Conservation (phyloP, 2,113 vertebrate genomes). For the Lamprologus callipterus region DNA sequence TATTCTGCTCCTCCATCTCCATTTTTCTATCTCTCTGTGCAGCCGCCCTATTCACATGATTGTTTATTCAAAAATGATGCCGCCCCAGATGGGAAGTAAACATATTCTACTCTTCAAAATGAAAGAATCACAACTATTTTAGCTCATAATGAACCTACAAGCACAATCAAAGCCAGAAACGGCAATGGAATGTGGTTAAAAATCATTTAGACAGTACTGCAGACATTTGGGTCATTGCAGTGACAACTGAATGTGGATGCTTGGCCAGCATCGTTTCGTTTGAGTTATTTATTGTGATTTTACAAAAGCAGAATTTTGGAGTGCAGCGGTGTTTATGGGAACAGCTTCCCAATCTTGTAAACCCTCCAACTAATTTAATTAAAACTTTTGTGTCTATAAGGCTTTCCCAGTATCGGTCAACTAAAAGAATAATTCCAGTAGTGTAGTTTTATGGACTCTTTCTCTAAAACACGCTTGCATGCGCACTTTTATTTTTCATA, state of each 20-base stretch:
- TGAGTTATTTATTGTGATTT: not conserved
- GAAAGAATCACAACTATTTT: not conserved
- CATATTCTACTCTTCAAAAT: not conserved
- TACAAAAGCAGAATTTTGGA: not conserved
- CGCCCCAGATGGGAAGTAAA: not conserved
- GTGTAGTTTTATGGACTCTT: not conserved
- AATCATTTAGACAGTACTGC: not conserved
- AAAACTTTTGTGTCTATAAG: conserved; percentile 27
- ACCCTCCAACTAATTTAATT: conserved; percentile 37
- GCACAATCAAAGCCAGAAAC: not conserved
- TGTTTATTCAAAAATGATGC: not conserved
- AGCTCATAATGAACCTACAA: not conserved
- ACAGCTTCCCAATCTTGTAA: conserved; percentile 18
- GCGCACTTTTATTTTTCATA: not conserved
- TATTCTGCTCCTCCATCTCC: not conserved
- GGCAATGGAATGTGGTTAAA: not conserved
- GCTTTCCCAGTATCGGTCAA: conserved; percentile 18
- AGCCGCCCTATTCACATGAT: not conserved
- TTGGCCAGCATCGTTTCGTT: not conserved
- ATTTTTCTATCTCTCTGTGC: not conserved
- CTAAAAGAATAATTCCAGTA: conserved; percentile 6
- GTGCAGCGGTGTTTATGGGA: not conserved
- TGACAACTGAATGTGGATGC: not conserved
- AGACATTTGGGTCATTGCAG: not conserved
- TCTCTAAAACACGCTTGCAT: not conserved